Base-by-base conservation (phyloP, 1,140 invertebrate species). In the Monochamus saltuarius region DNA sequence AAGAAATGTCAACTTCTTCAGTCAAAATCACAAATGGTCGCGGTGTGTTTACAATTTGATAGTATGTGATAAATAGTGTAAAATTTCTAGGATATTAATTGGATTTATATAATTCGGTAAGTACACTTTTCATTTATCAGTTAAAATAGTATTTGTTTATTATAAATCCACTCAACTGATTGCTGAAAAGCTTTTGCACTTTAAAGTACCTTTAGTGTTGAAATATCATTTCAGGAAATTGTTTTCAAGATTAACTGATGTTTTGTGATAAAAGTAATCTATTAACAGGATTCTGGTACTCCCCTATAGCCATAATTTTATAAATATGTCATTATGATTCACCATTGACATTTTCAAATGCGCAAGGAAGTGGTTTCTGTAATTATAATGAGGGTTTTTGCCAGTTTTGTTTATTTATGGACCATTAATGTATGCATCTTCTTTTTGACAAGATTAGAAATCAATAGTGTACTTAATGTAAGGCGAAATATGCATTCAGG, bases 191-290 rank as follows among this genome's bases (percentile, higher is more conserved):
- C 6, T 29, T 29, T 29, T 29, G 22, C 22, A 29, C 22, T 29
- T 29, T 2, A 29, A 29, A n/a, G 39, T 42, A n/a, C 16, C n/a
- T 42, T 42, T 42, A 42, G 2, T 13, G n/a, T n/a, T 42, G 7
- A 16, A 42, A 16, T 42, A 42, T 42, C n/a, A 42, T 42, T n/a
- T 7, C 2, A 13, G n/a, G 2, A 42, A 7, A 16, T 42, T 17
- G 39, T n/a, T n/a, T 17, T 42, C 4, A 16, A 13, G n/a, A 42
- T 42, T 42, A 13, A 19, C 29, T 22, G 29, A 53, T 43, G 37
- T 52, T 59, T 59, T 59, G 38, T 45, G 43, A 52, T 53, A 43
- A 40, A 42, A 38, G 34, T 51, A 52, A 57, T 37, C 46, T 47
- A 57, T 38, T 36, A 57, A 42, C 2, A 13, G 2, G 16, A 42